Evolutionary conservation across 2,797 vertebrate genomes (phyloP), one percentile per base, ranked within the genome.

Genomic region (Cuculus canorus): DNA sequence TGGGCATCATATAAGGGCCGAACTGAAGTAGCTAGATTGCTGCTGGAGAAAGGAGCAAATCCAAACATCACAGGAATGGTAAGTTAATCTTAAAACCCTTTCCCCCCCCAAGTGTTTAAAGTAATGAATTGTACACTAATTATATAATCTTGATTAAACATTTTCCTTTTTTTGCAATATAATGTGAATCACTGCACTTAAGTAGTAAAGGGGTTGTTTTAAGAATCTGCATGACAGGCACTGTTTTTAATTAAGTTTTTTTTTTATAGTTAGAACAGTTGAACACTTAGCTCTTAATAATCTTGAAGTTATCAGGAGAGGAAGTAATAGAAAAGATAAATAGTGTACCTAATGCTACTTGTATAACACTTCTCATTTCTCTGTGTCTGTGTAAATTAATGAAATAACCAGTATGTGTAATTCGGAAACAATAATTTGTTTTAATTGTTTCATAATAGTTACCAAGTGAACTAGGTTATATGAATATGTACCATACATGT

Each of bases 11-110:
- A 99, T 33, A 99, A 99, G 98, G 99, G 99, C 76, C 98, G 98
- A 2, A 97, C 98, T 1, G 99, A 99, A 17, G 99, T 99, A 47
- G 98, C 98, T 4, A 95, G 95, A 23, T 57, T 99, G 66, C 98
- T 99, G 48, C 98, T 99, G 94, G 98, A 98, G 80, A 97, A 98
- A 8, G 99, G 98, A 78, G 98, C 98, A 68, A 99, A 99, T 90
- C 98, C 99, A 56, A 99, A 98, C 95, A 99, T 99, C 60, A 99
- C 99, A 21, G 99, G 99, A 95, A 98, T 99, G 98, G 99, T 99
- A 96, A 98, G 98, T 54, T 19, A n/a, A 37, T 33, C 22, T 78
- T 60, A 48, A 72, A 10, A 39, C 39, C 39, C 39, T n/a, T n/a
- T 0, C 2, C 3, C 1, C 7, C 8, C 53, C 52, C 25, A 56